These are phyloP conservation scores for Thamnophis sirtalis DNA, from an alignment of 2,113 vertebrate genomes.

Conservation along the genomic window DNA sequence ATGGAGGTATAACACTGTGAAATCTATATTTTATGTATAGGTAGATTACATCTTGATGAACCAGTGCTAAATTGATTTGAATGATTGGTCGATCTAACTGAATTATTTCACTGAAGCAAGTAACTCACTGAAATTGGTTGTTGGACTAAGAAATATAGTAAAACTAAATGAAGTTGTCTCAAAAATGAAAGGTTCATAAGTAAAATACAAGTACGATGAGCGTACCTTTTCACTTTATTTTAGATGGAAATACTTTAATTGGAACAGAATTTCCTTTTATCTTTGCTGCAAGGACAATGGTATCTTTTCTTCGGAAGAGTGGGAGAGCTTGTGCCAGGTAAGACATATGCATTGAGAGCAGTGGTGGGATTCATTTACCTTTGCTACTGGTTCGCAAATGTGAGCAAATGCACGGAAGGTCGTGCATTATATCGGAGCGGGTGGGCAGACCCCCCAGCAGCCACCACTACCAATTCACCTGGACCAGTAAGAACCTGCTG, in stretches of 20 bases:
- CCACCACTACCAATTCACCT: too few species aligned
- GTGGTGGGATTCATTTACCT: too few species aligned
- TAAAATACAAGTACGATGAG: neutral
- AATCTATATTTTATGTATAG: neutral
- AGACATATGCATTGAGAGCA: neutral
- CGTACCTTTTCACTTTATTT: neutral
- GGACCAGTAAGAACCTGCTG: too few species aligned
- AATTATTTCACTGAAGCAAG: neutral
- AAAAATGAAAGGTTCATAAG: neutral
- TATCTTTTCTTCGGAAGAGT: neutral
- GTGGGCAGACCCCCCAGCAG: too few species aligned
- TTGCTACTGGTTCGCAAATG: too few species aligned
- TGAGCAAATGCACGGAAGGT: too few species aligned
- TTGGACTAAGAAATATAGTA: neutral
- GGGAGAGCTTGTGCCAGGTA: neutral
- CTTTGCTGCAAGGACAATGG: neutral
- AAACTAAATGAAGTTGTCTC: neutral
- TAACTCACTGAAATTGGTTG: neutral
- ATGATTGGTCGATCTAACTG: neutral
- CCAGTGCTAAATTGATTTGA: neutral
- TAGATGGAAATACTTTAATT: neutral
- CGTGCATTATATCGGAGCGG: too few species aligned
- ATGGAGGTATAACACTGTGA: neutral
- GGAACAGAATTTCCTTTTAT: neutral
- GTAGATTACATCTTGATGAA: neutral